Evolutionary conservation across 1,140 invertebrate species (phyloP).

Genomic region (Bombus huntii): DNA sequence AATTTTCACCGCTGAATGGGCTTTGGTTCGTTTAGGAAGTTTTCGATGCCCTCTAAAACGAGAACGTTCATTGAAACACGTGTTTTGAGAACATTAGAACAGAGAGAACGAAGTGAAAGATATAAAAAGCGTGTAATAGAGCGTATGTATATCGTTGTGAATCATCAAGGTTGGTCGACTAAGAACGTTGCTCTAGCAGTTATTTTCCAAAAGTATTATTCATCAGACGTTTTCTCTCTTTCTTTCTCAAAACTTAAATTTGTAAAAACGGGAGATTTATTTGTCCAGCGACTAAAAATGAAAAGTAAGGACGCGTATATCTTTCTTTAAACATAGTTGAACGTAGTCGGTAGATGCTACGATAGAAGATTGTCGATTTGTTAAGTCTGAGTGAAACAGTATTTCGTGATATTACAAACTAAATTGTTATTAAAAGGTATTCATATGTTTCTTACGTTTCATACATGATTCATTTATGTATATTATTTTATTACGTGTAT

Average conservation of each 20-base stretch:
- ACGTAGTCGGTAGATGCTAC: background rate
- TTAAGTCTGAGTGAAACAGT: background rate
- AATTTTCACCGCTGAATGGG: background rate
- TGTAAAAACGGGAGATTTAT: background rate
- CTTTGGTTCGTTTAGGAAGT: background rate
- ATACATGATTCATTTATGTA: background rate
- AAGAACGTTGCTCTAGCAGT: background rate
- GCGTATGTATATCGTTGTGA: background rate
- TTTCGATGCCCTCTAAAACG: background rate
- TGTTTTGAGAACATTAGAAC: too few species aligned
- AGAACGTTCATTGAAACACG: background rate
- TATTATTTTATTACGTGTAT: too few species aligned
- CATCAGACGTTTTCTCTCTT: background rate
- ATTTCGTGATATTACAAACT: background rate
- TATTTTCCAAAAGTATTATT: constrained; percentile 7
- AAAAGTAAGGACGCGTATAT: background rate
- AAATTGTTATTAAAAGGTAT: background rate
- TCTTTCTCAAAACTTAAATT: background rate
- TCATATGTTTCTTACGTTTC: background rate
- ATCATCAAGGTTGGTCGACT: background rate
- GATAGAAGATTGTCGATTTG: background rate
- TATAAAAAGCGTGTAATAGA: constrained; percentile 23
- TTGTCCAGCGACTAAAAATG: background rate
- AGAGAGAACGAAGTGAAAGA: background rate
- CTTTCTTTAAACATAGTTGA: too few species aligned